Evolutionary conservation across 2,797 vertebrate species (phyloP).

Genomic region (Caiman crocodilus): DNA sequence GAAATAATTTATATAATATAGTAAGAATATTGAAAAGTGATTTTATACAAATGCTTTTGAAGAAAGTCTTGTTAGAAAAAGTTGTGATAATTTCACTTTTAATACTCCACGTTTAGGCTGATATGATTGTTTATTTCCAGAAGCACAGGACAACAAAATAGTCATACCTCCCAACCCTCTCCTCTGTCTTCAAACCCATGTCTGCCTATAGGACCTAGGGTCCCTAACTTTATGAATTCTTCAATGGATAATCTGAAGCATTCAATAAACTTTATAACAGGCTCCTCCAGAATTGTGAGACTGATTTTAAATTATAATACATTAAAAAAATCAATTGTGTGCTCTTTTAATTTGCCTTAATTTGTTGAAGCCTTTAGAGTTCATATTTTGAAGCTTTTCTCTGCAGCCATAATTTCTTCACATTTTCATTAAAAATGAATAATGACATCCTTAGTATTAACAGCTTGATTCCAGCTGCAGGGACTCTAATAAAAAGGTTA

Average conservation of each 20-base stretch:
- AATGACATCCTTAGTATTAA: too few species aligned
- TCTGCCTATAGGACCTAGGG: background rate
- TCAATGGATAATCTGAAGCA: background rate
- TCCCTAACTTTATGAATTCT: background rate
- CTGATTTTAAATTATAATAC: background rate
- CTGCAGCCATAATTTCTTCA: background rate
- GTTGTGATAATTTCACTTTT: background rate
- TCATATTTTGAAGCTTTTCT: background rate
- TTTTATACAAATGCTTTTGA: background rate
- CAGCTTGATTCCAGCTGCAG: too few species aligned
- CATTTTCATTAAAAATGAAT: background rate
- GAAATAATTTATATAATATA: background rate
- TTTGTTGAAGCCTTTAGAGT: background rate
- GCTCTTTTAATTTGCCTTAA: background rate
- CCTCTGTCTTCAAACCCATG: background rate
- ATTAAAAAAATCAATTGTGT: fast-evolving
- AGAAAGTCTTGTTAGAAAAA: background rate
- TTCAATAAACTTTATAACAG: background rate
- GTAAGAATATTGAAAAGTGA: background rate
- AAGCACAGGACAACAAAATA: background rate
- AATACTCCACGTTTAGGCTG: background rate
- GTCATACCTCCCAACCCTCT: background rate
- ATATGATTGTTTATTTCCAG: background rate
- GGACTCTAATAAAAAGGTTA: too few species aligned
- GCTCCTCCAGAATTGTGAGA: background rate